Percentiles rank a stretch among this genome's conserved stretches.
phyloP scores from a whole-genome alignment of 2,888 invertebrate genomes.

The Drosophila austrosaltans region DNA sequence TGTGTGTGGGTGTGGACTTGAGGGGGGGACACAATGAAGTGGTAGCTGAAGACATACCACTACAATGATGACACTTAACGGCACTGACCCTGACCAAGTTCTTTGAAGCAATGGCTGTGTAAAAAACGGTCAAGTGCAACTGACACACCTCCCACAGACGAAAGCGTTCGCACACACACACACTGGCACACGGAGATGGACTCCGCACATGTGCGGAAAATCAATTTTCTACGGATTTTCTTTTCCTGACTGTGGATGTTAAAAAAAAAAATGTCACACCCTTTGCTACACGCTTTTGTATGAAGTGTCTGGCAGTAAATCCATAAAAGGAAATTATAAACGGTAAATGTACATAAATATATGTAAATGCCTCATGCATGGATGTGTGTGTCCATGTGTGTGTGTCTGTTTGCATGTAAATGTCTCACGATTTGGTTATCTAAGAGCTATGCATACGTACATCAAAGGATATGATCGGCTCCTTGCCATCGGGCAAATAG shows the following conservation, averaged over 20 bases:
- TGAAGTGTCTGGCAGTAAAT: conserved; percentile 14
- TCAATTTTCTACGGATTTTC: conserved; percentile 52
- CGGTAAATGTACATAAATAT: neutral
- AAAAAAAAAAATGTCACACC: conserved; percentile 10
- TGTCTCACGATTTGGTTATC: conserved; percentile 15
- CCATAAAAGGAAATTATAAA: conserved; percentile 9
- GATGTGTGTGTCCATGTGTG: neutral
- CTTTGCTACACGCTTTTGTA: conserved; percentile 16
- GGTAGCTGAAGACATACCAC: conserved; percentile 34
- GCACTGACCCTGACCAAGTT: conserved; percentile 44
- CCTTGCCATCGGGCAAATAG: conserved; percentile 89
- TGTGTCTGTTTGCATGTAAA: conserved; percentile 4
- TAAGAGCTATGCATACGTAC: conserved; percentile 84
- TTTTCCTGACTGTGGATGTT: neutral
- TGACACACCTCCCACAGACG: conserved; percentile 23
- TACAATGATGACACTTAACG: conserved; percentile 5
- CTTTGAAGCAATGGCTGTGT: conserved; percentile 33
- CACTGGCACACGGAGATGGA: conserved; percentile 1
- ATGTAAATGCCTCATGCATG: neutral
- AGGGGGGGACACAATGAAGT: conserved; percentile 21
- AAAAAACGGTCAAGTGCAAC: conserved; percentile 46
- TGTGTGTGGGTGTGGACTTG: conserved; percentile 1
- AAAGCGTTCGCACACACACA: conserved; percentile 11
- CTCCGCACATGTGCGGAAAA: conserved; percentile 56
- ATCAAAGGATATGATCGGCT: conserved; percentile 90